Evolutionary conservation across 2,113 vertebrate genomes (phyloP).

Genomic region (Eulemur macaco): DNA sequence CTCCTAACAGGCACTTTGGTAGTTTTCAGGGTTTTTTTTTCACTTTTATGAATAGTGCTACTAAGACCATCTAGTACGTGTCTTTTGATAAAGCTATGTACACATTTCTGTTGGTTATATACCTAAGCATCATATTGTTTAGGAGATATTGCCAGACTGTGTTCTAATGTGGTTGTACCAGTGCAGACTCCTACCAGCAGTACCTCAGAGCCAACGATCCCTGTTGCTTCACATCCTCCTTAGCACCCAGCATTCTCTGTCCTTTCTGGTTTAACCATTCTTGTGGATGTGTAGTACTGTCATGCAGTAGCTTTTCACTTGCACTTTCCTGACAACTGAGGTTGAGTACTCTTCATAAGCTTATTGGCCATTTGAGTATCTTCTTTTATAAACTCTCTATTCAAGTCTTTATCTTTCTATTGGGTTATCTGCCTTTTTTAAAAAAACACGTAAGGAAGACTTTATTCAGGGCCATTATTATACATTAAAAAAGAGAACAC

Average conservation of each 20-base stretch:
- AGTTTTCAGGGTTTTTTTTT: not conserved
- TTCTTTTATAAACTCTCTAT: not conserved
- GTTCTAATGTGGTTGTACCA: not conserved
- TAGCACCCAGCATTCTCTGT: not conserved
- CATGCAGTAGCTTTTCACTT: not conserved
- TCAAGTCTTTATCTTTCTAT: not conserved
- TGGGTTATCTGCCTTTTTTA: not conserved
- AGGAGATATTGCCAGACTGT: not conserved
- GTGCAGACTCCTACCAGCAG: not conserved
- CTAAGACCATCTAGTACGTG: not conserved
- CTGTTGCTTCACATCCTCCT: not conserved
- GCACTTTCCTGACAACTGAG: not conserved
- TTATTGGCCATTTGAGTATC: not conserved
- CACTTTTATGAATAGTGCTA: not conserved
- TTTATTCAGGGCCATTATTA: not conserved
- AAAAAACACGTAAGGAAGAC: not conserved
- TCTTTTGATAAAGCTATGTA: not conserved
- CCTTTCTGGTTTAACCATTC: not conserved
- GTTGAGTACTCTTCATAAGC: not conserved
- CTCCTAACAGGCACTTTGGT: not conserved
- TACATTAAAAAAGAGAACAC: not conserved
- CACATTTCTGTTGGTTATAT: not conserved
- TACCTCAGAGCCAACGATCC: not conserved
- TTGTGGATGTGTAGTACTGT: not conserved
- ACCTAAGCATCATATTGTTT: not conserved